These are phyloP conservation scores for Apis dorsata DNA, from an alignment of 1,140 invertebrate genomes.

Conservation along the genomic window DNA sequence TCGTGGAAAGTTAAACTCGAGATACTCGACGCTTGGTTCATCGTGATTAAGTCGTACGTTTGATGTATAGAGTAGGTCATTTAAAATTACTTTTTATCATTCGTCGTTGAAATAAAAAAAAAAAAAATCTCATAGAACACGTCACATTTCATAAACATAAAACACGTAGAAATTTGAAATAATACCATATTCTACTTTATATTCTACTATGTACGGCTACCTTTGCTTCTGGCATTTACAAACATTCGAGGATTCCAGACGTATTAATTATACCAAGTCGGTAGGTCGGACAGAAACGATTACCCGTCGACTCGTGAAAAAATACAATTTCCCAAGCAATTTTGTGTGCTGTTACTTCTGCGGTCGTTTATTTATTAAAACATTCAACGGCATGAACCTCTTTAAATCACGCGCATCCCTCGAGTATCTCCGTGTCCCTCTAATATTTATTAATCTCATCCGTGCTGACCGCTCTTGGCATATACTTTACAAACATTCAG, in stretches of 20 bases:
- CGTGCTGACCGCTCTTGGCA: slow-evolving; percentile 38
- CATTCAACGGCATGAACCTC: slow-evolving; percentile 32
- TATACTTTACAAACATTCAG: background rate
- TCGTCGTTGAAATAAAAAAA: background rate
- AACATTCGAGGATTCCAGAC: slow-evolving; percentile 28
- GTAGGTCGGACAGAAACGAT: slow-evolving; percentile 39
- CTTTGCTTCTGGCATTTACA: slow-evolving; percentile 13
- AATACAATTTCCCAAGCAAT: slow-evolving; percentile 59
- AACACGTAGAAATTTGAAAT: background rate
- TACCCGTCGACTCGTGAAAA: slow-evolving; percentile 49
- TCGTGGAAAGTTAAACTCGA: background rate
- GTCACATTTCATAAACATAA: too few species aligned
- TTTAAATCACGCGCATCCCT: slow-evolving; percentile 63
- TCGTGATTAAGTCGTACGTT: slow-evolving; percentile 2
- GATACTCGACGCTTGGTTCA: background rate
- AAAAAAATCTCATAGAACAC: background rate
- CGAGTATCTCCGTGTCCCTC: slow-evolving; percentile 35
- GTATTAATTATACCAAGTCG: slow-evolving; percentile 53
- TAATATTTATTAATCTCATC: slow-evolving; percentile 67
- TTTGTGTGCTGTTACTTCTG: slow-evolving; percentile 31
- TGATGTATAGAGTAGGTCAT: background rate
- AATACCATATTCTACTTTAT: background rate
- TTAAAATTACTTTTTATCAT: background rate
- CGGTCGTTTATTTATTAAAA: slow-evolving; percentile 63
- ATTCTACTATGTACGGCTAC: background rate